A percentile compares a stretch with the other conserved stretches of the same genome.
phyloP scores from a whole-genome alignment of 53 echinoderm and acorn worm species.

The Mesocentrotus franciscanus region DNA sequence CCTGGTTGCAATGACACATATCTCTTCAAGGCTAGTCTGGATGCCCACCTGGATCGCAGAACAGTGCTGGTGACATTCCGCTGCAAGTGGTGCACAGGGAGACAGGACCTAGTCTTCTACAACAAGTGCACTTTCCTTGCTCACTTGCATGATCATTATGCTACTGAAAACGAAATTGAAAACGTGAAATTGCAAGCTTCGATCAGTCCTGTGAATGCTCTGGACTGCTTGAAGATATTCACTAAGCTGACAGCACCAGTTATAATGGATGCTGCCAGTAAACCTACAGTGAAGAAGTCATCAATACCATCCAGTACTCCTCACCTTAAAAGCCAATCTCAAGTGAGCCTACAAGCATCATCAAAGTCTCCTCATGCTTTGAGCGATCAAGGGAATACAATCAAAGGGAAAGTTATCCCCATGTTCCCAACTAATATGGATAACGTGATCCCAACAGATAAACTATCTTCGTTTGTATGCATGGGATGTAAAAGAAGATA shows the following conservation, averaged over 20 bases:
- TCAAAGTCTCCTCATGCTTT: background rate
- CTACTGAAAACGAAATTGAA: background rate
- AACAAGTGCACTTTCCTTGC: slow-evolving; percentile 60
- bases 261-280: background rate
- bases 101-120: slow-evolving; percentile 49
- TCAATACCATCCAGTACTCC: background rate
- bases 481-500: slow-evolving; percentile 30
- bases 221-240: slow-evolving; percentile 37
- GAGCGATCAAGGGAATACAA: background rate
- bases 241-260: slow-evolving; percentile 46
- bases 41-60: slow-evolving; percentile 46
- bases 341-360: background rate
- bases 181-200: background rate
- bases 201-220: slow-evolving; percentile 17
- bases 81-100: slow-evolving; percentile 53
- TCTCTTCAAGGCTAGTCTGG: slow-evolving; percentile 63
- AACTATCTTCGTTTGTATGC: background rate
- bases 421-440: background rate
- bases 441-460: background rate
- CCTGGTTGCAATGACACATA: slow-evolving; percentile 55
- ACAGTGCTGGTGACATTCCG: slow-evolving; percentile 16
- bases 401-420: background rate
- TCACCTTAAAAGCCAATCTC: background rate
- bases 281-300: slow-evolving; percentile 1
- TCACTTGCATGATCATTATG: slow-evolving; percentile 11